Base-by-base conservation (phyloP, 2,888 invertebrate genomes). In the Agrilus cyanescens region DNA sequence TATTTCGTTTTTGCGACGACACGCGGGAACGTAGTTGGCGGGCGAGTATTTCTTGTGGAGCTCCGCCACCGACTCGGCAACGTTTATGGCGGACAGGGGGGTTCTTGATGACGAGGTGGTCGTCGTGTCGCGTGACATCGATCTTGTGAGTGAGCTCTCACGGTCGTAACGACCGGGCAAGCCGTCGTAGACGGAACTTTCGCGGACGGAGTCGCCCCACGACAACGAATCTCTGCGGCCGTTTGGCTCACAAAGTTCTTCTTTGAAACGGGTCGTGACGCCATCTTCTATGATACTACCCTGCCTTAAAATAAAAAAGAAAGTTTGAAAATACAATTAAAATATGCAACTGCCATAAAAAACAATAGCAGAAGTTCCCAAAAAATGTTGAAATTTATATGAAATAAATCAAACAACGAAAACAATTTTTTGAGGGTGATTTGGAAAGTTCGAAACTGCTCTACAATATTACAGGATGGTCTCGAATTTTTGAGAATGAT, bases 31-130 rank as follows among this genome's bases (percentile, higher is more conserved):
- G 63, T 85, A 85, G 60, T 80, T 78, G 32, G 79, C 73, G 38
- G 84, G 82, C 32, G 84, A 84, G 59, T 85, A 85, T 63, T 82
- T 84, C 57, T 78, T 80, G 59, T 80, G 78, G 48, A 84, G 65
- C 49, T 85, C 83, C 29, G 82, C 77, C 1, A 69, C 64, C 2
- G 67, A 65, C 30, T 67, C 66, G 15, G 61, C 56, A 13, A 66
- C 59, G 46, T 56, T 59, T 10, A 61, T 45, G 1, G 60, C 53
- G 2, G 54, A 51, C 16, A 53, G 38, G 8, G 50, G 43, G 4
- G 47, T 36, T 13, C 38, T 38, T 25, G 25, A 25, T 25, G 25
- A 25, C 10, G 25, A 25, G 25, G 25, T 25, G 10, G 25, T 20
- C 2, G 20, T 25, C 14, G 36, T 40, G 14, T 38, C 45, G 14